Conservation (phyloP, 2,797 vertebrate species). For the Pangasius larnaudii region DNA sequence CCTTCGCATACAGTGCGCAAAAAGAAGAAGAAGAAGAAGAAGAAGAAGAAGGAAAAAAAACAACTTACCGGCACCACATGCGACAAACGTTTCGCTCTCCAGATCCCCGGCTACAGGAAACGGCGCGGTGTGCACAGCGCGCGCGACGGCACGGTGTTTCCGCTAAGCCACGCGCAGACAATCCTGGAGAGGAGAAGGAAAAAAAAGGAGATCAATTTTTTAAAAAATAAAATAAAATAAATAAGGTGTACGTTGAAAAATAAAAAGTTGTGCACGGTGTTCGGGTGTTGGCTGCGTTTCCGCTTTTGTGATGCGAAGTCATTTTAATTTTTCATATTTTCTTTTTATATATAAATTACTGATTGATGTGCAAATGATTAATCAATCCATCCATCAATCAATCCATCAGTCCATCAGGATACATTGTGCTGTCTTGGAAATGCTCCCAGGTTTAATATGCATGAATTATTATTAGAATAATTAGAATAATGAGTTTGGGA, state of each 20-base stretch:
- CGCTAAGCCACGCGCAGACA: constrained; percentile 12
- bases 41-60: neutral
- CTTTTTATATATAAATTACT: neutral
- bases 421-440: neutral
- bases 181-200: neutral
- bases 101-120: constrained; percentile 18
- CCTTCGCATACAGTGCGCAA: neutral
- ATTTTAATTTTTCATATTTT: neutral
- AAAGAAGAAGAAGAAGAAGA: neutral
- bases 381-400: neutral
- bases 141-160: constrained; percentile 21
- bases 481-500: neutral
- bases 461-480: neutral
- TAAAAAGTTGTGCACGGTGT: neutral
- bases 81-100: constrained; percentile 10
- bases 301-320: neutral
- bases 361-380: neutral
- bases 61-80: constrained; percentile 13
- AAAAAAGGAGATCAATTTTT: neutral
- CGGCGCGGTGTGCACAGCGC: constrained; percentile 14
- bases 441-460: too few relatives aligned
- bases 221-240: too few relatives aligned
- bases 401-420: neutral
- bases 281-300: neutral
- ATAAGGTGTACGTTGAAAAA: too few relatives aligned